These are phyloP conservation scores for Pentalonia nigronervosa DNA, from an alignment of 1,140 invertebrate species.

Conservation along the genomic window DNA sequence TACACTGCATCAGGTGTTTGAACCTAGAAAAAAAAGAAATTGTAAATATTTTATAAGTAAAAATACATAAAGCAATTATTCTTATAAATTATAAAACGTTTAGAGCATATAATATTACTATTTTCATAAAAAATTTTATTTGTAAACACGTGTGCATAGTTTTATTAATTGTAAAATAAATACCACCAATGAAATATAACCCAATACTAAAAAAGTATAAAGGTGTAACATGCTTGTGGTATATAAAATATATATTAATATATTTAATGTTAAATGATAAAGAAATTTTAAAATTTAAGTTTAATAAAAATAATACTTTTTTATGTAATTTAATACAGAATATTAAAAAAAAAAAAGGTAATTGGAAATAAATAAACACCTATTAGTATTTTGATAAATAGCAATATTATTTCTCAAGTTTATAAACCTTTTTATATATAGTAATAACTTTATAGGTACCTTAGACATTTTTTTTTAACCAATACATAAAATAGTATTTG, in stretches of 20 bases:
- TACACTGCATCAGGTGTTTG: neutral
- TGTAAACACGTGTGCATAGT: neutral
- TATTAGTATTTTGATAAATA: neutral
- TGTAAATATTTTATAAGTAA: neutral
- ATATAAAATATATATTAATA: no score
- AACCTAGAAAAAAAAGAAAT: conserved; percentile 50
- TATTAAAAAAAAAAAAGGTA: neutral
- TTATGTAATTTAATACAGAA: neutral
- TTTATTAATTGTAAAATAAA: neutral
- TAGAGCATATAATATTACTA: neutral
- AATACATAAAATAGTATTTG: neutral
- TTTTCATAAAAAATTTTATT: neutral
- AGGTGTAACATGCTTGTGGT: neutral
- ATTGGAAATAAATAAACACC: neutral
- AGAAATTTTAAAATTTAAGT: neutral
- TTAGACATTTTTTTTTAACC: neutral
- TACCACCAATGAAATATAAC: neutral
- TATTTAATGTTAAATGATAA: no score
- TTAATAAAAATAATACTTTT: neutral
- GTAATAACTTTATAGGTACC: neutral
- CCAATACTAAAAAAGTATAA: neutral
- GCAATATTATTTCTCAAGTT: neutral
- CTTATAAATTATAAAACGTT: neutral
- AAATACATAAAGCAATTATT: neutral
- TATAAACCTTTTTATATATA: neutral